Evolutionary conservation across 1,140 invertebrate species (phyloP).

Genomic region (Rhynchophorus ferrugineus): DNA sequence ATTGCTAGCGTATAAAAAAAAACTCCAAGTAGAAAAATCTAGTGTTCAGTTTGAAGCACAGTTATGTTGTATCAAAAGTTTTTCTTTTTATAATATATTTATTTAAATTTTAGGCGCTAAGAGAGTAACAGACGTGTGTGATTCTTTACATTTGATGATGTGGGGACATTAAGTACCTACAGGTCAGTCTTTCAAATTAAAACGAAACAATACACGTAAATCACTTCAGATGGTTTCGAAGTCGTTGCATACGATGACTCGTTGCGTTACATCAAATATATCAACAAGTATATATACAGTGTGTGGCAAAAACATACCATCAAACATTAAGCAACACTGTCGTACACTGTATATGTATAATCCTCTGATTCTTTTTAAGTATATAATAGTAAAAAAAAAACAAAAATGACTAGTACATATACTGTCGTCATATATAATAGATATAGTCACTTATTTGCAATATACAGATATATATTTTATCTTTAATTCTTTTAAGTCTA

Average conservation of each 20-base stretch:
- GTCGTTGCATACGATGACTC: not conserved
- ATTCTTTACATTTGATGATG: not conserved
- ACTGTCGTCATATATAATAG: not conserved
- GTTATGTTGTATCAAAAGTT: not conserved
- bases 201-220: not conserved
- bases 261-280: not conserved
- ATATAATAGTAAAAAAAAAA: not conserved
- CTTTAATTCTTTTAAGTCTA: constrained; percentile 5
- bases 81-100: not conserved
- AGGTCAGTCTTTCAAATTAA: not conserved
- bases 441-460: not conserved
- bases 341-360: not conserved
- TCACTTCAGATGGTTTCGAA: not conserved
- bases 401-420: constrained; percentile 2
- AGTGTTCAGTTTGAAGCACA: not conserved
- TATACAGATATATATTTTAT: constrained; percentile 4
- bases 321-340: too few species aligned
- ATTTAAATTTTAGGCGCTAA: not conserved
- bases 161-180: not conserved
- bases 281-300: not conserved
- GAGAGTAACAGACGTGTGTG: not conserved
- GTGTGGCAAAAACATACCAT: not conserved
- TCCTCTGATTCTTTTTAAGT: not conserved
- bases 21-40: not conserved
- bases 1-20: not conserved